Conservation (phyloP, 2,888 invertebrate species). For the Bugulina stolonifera region DNA sequence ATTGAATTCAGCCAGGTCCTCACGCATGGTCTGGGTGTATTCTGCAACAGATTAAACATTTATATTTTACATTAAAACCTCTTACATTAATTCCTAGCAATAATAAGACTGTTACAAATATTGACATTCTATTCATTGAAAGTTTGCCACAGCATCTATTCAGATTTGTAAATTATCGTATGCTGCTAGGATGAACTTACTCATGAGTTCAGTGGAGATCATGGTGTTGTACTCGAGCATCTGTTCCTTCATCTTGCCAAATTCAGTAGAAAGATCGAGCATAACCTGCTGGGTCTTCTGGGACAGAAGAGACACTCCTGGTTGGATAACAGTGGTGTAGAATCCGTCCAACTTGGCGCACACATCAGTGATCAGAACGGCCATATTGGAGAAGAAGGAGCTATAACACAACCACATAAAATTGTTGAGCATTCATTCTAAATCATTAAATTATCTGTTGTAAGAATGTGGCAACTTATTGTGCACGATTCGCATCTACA, state of each 20-base stretch:
- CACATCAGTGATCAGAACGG: background rate
- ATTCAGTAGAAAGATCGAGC: background rate
- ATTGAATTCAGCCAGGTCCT: background rate
- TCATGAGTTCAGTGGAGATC: background rate
- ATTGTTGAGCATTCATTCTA: no score
- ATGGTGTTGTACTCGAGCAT: background rate
- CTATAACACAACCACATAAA: background rate
- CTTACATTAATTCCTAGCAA: no score
- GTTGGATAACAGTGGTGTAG: background rate
- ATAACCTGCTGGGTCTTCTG: background rate
- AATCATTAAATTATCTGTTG: no score
- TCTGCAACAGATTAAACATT: background rate
- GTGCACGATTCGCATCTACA: no score
- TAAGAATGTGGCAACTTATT: no score
- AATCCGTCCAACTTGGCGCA: background rate
- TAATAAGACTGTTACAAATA: no score
- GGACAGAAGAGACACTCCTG: background rate
- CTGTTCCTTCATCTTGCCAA: background rate
- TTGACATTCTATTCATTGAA: no score
- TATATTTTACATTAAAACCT: background rate
- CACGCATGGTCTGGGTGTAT: background rate
- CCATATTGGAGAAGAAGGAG: background rate
- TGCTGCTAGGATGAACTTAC: no score
- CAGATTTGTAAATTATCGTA: no score
- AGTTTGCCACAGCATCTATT: no score